A percentile compares a stretch with the other conserved stretches of the same genome.
Conservation (phyloP, 2,888 invertebrate species). For the Stenichneumon culpator region DNA sequence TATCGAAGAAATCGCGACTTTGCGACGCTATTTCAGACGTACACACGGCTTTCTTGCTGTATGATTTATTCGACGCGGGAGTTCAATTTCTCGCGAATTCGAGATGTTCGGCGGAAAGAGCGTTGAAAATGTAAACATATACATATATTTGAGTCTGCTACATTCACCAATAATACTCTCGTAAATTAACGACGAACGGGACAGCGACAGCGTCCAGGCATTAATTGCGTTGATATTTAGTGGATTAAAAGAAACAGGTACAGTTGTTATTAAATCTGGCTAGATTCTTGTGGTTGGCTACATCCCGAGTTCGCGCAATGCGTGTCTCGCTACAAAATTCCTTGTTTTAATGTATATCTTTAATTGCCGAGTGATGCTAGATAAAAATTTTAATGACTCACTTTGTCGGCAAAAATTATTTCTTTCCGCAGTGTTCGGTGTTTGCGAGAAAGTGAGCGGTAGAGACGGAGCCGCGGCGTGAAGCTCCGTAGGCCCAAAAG, state of each 20-base stretch:
- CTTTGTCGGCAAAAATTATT: neutral
- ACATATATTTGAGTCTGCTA: conserved; percentile 21
- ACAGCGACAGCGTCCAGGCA: conserved; percentile 35
- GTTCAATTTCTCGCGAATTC: conserved; percentile 47
- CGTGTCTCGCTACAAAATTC: no score
- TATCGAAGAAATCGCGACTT: conserved; percentile 58
- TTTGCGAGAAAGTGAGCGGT: neutral
- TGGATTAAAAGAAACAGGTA: conserved; percentile 10
- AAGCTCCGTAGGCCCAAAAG: conserved; percentile 42
- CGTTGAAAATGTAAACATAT: conserved; percentile 38
- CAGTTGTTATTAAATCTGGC: conserved; percentile 26
- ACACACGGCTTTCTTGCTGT: conserved; percentile 53
- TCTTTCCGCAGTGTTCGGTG: neutral
- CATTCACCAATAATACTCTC: conserved; percentile 62
- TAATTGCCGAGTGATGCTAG: neutral
- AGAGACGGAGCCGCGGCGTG: neutral
- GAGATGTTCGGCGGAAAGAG: conserved; percentile 52
- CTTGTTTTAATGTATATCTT: neutral
- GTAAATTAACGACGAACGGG: conserved; percentile 58
- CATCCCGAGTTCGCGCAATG: no score
- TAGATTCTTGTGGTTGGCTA: neutral
- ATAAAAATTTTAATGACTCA: neutral
- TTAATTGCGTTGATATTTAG: conserved; percentile 49
- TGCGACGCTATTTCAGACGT: conserved; percentile 23
- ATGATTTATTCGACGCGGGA: conserved; percentile 67